Conservation (phyloP, 2,797 vertebrate genomes). For the Pteropus rufus region DNA sequence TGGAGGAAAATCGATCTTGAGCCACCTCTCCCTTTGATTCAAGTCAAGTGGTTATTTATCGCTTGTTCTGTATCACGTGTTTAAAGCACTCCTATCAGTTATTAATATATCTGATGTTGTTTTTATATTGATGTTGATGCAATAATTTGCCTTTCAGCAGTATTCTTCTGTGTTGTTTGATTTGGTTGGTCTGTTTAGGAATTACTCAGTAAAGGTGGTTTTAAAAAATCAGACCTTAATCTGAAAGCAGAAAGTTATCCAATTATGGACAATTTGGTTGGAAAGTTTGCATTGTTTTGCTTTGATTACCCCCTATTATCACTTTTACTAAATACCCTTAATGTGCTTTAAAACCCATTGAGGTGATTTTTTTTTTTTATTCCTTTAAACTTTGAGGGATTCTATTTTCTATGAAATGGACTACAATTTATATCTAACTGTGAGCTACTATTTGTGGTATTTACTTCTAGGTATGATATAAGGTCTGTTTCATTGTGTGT, state of each 20-base stretch:
- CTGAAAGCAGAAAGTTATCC: not conserved
- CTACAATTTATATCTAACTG: not conserved
- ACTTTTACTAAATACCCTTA: not conserved
- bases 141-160: not conserved
- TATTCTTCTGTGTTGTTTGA: conserved; percentile 13
- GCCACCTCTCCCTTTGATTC: not conserved
- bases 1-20: not conserved
- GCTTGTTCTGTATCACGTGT: not conserved
- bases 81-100: not conserved
- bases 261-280: not conserved
- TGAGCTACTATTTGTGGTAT: not conserved
- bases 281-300: not conserved
- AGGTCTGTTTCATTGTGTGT: not conserved
- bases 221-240: conserved; percentile 9
- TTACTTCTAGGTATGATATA: not conserved
- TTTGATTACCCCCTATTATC: not conserved
- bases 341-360: not conserved
- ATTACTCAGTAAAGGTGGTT: conserved; percentile 43
- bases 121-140: not conserved
- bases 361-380: not conserved
- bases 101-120: not conserved
- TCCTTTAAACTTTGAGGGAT: not conserved
- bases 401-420: not conserved
- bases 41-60: not conserved
- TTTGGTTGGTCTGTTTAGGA: not conserved